Evolutionary conservation across 2,113 vertebrate species (phyloP), one percentile per base, ranked within the genome.

Genomic region (Grammomys surdaster): DNA sequence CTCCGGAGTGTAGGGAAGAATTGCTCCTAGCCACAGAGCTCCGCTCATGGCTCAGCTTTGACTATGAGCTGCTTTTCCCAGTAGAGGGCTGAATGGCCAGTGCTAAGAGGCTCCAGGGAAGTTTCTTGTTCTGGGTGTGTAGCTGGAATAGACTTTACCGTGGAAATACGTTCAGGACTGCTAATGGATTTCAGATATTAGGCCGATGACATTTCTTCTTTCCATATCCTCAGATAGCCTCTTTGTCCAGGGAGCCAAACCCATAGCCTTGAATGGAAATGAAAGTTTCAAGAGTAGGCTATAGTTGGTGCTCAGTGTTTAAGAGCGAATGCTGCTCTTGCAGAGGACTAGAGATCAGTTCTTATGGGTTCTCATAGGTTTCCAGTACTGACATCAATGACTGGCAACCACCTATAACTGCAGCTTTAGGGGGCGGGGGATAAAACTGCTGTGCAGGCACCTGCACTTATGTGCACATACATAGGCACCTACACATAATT

Each of bases 141-240:
- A 56, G 26, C 51, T 94, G 73, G 69, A 63, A 22, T 51, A 26
- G 33, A 90, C 56, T 85, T 91, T 69, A 80, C 56, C 5, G 88
- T 51, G 8, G 22, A 94, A 65, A 24, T 26, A 54, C 46, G 81
- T 81, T 63, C 16, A 89, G 22, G 65, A 72, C 58, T 88, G 24
- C 76, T 90, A 88, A 96, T 69, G 67, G 60, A 95, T 56, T 76
- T 93, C 5, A 26, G 17, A 95, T 56, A 72, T 70, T 60, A 78
- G 92, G 48, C 46, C 14, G 9, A 22, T 31, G 43, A 88, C 19
- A 54, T n/a, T 73, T 28, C 3, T 31, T 56, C 20, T 88, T 51
- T 46, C 22, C 22, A 14, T 56, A n/a, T 2, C 20, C 33, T 11
- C 36, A 88, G 63, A 84, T 2, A 36, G 20, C 7, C 3, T 80